phyloP scores from a whole-genome alignment of 2,888 invertebrate genomes.

The Thalpophila matura region DNA sequence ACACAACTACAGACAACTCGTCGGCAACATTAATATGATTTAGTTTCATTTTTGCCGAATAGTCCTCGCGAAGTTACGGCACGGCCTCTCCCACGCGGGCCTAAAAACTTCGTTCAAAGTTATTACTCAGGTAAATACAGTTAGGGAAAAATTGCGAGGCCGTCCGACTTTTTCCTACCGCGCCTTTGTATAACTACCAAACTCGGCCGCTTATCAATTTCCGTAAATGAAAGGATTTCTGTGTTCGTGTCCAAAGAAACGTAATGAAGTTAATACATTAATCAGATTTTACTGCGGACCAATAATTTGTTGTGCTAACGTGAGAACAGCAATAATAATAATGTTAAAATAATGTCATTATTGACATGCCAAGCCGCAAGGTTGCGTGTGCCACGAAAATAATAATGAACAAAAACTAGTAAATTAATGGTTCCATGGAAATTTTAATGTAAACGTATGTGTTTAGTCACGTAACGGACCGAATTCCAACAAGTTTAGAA shows the following conservation, averaged over 20 bases:
- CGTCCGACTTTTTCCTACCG: slow-evolving; percentile 62
- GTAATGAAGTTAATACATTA: slow-evolving; percentile 68
- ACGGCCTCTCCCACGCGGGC: slow-evolving; percentile 63
- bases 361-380: slow-evolving; percentile 69
- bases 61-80: slow-evolving; percentile 70
- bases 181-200: slow-evolving; percentile 71
- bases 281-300: slow-evolving; percentile 64
- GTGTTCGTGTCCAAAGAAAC: slow-evolving; percentile 71
- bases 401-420: slow-evolving; percentile 65
- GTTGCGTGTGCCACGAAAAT: slow-evolving; percentile 77
- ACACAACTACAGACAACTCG: slow-evolving; percentile 66
- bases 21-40: slow-evolving; percentile 76
- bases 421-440: slow-evolving; percentile 70
- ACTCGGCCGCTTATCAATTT: slow-evolving; percentile 80
- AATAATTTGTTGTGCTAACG: slow-evolving; percentile 67
- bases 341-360: slow-evolving; percentile 68
- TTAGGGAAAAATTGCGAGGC: slow-evolving; percentile 73
- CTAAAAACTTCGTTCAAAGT: slow-evolving; percentile 74
- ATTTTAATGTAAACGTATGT: slow-evolving; percentile 66
- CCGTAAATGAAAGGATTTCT: slow-evolving; percentile 76
- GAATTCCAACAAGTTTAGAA: slow-evolving; percentile 44
- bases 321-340: slow-evolving; percentile 74
- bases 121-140: slow-evolving; percentile 82
- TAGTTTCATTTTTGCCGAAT: slow-evolving; percentile 78
- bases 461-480: slow-evolving; percentile 62